Conservation (phyloP, 2,888 invertebrate species). For the Cryptophagus acutangulus region DNA sequence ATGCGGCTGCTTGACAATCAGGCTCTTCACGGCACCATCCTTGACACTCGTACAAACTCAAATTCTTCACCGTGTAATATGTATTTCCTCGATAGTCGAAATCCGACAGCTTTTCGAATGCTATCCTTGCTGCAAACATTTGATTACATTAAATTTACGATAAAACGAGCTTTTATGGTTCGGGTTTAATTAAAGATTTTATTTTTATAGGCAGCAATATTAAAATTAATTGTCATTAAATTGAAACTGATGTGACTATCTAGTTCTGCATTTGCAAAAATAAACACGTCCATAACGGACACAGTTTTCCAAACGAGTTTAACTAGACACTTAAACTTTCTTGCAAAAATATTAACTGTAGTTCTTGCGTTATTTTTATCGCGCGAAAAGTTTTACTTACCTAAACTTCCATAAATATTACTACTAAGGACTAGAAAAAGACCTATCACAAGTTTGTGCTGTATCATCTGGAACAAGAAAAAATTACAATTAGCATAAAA, state of each 20-base stretch:
- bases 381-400: slow-evolving; percentile 34
- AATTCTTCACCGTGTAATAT: slow-evolving; percentile 87
- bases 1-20: slow-evolving; percentile 88
- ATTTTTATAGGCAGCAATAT: no score
- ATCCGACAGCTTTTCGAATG: slow-evolving; percentile 91
- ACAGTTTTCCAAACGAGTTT: not conserved
- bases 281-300: not conserved
- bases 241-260: slow-evolving; percentile 6
- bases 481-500: slow-evolving; percentile 4
- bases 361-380: no score
- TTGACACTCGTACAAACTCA: slow-evolving; percentile 89
- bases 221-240: not conserved
- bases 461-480: slow-evolving; percentile 37
- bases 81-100: slow-evolving; percentile 86
- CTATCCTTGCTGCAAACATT: slow-evolving; percentile 68
- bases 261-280: not conserved
- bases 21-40: slow-evolving; percentile 92
- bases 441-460: slow-evolving; percentile 29
- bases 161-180: no score
- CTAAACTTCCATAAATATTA: slow-evolving; percentile 37
- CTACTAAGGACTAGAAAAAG: slow-evolving; percentile 39
- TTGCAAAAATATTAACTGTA: not conserved
- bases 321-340: not conserved
- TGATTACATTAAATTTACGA: no score
- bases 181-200: no score